A percentile compares a stretch with the other conserved stretches of the same genome.
Evolutionary conservation across 2,113 vertebrate genomes (phyloP).

Genomic region (Glaucidium brasilianum): DNA sequence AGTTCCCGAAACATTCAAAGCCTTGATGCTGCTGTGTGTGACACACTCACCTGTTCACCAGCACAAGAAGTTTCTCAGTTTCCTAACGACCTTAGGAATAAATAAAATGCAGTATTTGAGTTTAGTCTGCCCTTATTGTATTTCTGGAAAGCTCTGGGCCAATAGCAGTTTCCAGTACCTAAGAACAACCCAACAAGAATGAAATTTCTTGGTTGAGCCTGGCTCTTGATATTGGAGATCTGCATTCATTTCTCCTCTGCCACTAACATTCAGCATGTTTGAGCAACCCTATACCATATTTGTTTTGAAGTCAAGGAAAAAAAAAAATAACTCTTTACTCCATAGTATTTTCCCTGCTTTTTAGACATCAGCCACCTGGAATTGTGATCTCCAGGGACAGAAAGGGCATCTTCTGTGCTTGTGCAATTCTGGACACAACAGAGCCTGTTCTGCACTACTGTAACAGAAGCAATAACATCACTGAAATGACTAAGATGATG

Average conservation of each 20-base stretch:
- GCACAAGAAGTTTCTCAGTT: not conserved
- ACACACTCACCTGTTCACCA: not conserved
- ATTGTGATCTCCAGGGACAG: not conserved
- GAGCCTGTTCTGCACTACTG: not conserved
- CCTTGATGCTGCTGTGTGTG: fast-evolving
- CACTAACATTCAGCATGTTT: not conserved
- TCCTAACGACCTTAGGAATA: not conserved
- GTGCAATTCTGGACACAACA: not conserved
- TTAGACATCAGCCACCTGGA: not conserved
- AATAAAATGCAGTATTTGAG: not conserved
- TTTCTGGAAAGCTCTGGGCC: not conserved
- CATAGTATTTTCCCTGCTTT: not conserved
- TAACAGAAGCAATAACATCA: not conserved
- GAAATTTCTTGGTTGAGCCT: not conserved
- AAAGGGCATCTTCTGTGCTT: not conserved
- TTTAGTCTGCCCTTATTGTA: not conserved
- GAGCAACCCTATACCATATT: not conserved
- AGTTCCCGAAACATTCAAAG: not conserved
- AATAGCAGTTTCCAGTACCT: not conserved
- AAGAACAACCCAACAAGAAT: not conserved
- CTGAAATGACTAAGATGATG: not conserved
- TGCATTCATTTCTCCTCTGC: not conserved
- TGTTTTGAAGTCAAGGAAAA: not conserved
- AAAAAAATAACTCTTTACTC: not conserved
- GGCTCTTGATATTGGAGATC: not conserved